Conservation (phyloP, 2,888 invertebrate species). For the Drosophila buzzatii region DNA sequence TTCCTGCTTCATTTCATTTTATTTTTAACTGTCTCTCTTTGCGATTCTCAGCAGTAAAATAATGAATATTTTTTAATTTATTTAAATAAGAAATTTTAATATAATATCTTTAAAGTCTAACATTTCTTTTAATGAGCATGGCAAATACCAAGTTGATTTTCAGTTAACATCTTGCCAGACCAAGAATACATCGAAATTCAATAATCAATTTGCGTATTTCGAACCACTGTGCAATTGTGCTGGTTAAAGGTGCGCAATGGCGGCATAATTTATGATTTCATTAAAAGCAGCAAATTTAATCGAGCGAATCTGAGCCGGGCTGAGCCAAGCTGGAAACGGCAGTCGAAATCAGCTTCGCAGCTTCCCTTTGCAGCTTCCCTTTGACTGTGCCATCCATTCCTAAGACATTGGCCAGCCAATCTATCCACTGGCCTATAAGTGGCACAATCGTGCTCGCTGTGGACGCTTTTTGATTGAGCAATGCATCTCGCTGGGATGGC, state of each 20-base stretch:
- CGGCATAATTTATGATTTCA: conserved; percentile 77
- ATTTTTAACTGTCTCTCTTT: too few species aligned
- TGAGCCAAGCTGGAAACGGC: conserved; percentile 29
- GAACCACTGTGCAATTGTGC: conserved; percentile 15
- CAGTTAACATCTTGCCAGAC: too few species aligned
- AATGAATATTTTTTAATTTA: too few species aligned
- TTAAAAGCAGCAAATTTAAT: conserved; percentile 78
- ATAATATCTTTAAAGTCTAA: too few species aligned
- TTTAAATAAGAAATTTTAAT: too few species aligned
- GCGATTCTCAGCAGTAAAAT: too few species aligned
- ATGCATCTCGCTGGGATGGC: conserved; percentile 62
- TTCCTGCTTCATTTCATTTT: too few species aligned
- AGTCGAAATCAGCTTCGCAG: conserved; percentile 23
- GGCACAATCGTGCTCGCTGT: conserved; percentile 78
- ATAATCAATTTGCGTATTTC: too few species aligned
- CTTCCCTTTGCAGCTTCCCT: conserved; percentile 30
- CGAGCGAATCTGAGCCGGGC: conserved; percentile 46
- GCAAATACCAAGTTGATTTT: too few species aligned
- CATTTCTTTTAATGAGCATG: too few species aligned
- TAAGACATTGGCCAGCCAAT: conserved; percentile 46
- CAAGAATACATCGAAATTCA: background rate
- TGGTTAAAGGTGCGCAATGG: conserved; percentile 48
- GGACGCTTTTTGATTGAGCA: conserved; percentile 81
- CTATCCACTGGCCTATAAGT: conserved; percentile 74
- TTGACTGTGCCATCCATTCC: conserved; percentile 27